A percentile compares a stretch with the other conserved stretches of the same genome.
Conservation (phyloP, 2,797 vertebrate species). For the Apodemus agrarius region DNA sequence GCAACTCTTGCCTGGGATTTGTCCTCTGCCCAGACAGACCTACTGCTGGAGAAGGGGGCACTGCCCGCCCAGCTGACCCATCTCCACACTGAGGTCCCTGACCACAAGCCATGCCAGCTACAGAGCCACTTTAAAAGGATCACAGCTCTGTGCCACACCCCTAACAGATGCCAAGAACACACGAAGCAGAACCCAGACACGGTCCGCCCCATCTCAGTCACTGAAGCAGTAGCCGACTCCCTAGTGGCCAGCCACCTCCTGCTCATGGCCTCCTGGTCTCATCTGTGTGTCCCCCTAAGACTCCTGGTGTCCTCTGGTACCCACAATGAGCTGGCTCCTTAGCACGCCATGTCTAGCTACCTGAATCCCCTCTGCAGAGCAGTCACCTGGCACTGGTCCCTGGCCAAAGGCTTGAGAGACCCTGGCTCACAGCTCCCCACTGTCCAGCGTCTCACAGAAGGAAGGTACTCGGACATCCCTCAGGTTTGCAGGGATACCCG, state of each 20-base stretch:
- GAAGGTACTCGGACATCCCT: not conserved
- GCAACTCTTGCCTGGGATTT: not conserved
- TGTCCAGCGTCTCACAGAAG: not conserved
- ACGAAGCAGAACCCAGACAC: not conserved
- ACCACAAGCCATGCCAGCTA: no score
- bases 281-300: not conserved
- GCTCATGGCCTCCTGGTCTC: not conserved
- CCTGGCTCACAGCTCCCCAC: not conserved
- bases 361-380: not conserved
- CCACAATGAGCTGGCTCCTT: not conserved
- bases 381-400: not conserved
- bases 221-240: not conserved
- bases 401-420: not conserved
- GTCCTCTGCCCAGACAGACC: not conserved
- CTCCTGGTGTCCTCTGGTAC: not conserved
- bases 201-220: not conserved
- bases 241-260: not conserved
- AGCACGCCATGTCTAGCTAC: not conserved
- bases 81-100: not conserved
- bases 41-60: not conserved
- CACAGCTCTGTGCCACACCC: rapidly evolving
- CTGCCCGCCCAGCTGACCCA: rapidly evolving
- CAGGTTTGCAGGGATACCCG: not conserved
- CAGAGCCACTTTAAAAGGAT: not conserved
- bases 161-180: not conserved